These are phyloP conservation scores for Ammodytes dubius DNA, from an alignment of 2,113 vertebrate genomes.

Conservation along the genomic window DNA sequence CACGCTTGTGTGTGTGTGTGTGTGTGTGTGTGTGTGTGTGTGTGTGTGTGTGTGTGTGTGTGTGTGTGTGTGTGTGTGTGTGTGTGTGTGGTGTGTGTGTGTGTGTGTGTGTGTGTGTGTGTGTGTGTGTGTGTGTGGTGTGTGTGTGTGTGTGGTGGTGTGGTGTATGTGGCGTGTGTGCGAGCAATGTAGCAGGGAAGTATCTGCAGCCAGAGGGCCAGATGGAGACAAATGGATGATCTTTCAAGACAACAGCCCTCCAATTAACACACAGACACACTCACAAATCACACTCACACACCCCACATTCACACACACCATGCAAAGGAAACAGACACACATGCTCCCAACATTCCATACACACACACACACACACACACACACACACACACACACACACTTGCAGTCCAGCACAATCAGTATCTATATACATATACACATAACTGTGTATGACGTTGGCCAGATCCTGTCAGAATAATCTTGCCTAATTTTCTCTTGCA, in stretches of 20 bases:
- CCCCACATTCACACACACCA: conserved; percentile 33
- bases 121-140: conserved; percentile 22
- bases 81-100: conserved; percentile 25
- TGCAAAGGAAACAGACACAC: conserved; percentile 26
- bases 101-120: conserved; percentile 29
- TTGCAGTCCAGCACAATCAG: background rate
- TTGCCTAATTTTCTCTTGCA: background rate
- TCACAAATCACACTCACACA: conserved; percentile 62
- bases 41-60: conserved; percentile 30
- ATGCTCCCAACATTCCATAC: background rate
- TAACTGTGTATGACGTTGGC: background rate
- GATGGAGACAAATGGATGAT: conserved; percentile 81
- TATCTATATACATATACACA: background rate
- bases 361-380: background rate
- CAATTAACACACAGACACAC: conserved; percentile 74
- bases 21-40: conserved; percentile 14
- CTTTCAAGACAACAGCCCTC: conserved; percentile 76
- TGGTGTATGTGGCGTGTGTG: conserved; percentile 28
- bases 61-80: conserved; percentile 39
- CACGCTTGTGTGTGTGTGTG: conserved; percentile 27
- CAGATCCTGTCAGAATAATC: background rate
- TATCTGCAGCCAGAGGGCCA: conserved; percentile 76
- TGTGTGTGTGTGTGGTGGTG: conserved; percentile 35
- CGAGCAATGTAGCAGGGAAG: conserved; percentile 38
- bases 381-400: background rate